Evolutionary conservation across 2,888 invertebrate species (phyloP), one percentile per base, ranked within the genome.

Genomic region (Mantis religiosa): DNA sequence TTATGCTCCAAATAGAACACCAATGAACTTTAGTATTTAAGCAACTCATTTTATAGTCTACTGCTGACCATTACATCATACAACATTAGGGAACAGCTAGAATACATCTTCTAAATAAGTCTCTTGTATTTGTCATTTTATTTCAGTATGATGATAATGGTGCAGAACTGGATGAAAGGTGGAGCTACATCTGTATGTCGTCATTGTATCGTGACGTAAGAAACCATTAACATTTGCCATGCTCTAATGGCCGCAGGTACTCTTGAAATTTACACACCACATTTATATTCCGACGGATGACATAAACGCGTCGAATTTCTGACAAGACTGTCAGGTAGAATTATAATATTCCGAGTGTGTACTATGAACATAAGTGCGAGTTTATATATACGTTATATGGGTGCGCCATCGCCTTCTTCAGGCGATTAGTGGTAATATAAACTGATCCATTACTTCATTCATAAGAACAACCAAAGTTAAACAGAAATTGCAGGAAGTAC

Each of bases 191-290:
- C 20, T 54, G 54, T 87, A 34, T 34, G 87, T 87, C 87, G 54
- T 87, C 87, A 87, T 41, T 82, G 4, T 7, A 12, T 34, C 87
- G 82, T 87, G 87, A 87, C 28, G 87, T 34, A 87, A 87, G 82
- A 82, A 14, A 14, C n/a, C 30, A 87, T 87, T 87, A 87, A 34
- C 87, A 87, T 87, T 81, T 30, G 15, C 86, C 25, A 28, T 81
- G 86, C 86, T n/a, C 12, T 87, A 27, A 82, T 87, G n/a, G 34
- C 87, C 87, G n/a, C 87, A 82, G 87, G 87, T 87, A 87, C 82
- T 82, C 81, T 81, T 87, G 34, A 87, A 87, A 34, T 81, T 82
- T 87, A 87, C 20, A 82, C 54, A 71, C 54, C 54, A 20, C 87
- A 34, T 82, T 87, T 34, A n/a, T 54, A 34, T 87, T 87, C 87